phyloP scores from a whole-genome alignment of 2,113 vertebrate genomes.

The Xenopus tropicalis region DNA sequence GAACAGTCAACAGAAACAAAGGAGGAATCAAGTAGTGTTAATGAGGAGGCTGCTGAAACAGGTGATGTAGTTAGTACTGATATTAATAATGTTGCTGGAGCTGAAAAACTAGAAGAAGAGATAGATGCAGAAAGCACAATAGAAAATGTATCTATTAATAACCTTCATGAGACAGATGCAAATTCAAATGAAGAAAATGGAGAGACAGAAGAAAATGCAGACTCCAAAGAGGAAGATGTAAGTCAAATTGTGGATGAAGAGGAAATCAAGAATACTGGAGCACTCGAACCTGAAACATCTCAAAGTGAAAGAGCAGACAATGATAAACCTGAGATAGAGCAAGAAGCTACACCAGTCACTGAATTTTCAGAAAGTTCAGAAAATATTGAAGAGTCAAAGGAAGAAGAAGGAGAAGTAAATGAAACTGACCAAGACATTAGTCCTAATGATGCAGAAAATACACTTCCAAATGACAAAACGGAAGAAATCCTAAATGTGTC shows the following conservation, averaged over 20 bases:
- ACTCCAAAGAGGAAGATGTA: neutral
- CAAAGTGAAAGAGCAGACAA: neutral
- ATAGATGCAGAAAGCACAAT: neutral
- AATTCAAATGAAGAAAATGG: accelerated
- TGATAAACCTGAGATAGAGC: neutral
- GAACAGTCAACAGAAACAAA: too few relatives aligned
- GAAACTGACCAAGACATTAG: neutral
- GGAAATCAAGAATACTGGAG: neutral
- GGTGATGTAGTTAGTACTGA: neutral
- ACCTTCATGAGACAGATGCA: neutral
- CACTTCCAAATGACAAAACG: neutral
- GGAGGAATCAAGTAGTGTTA: neutral
- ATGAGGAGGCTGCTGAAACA: neutral
- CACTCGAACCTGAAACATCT: neutral
- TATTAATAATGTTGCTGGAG: accelerated
- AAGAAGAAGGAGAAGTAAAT: neutral
- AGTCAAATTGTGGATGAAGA: neutral
- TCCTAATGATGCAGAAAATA: neutral
- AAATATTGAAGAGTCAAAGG: neutral
- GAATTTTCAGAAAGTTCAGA: neutral
- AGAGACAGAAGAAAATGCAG: neutral
- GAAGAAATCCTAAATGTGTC: neutral
- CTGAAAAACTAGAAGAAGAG: neutral
- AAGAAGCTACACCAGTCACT: neutral
- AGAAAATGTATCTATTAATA: neutral